A percentile compares a stretch with the other conserved stretches of the same genome.
phyloP scores from a whole-genome alignment of 2,797 vertebrate species.

The Darevskia mixta region DNA sequence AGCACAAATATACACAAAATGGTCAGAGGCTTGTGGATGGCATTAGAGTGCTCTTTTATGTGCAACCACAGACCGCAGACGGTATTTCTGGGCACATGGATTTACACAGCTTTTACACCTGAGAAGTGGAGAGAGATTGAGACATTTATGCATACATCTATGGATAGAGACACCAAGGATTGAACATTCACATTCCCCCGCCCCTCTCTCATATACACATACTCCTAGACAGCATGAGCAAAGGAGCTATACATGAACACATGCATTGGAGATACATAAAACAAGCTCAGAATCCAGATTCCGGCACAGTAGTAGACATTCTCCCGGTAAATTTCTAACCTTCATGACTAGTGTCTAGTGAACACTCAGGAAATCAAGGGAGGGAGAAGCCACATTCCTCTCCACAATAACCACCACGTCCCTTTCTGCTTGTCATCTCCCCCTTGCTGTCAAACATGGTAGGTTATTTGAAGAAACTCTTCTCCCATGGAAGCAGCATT shows the following conservation, averaged over 20 bases:
- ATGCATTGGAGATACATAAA: not conserved
- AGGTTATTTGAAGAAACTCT: constrained; percentile 6
- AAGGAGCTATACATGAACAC: not conserved
- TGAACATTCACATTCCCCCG: not conserved
- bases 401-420: not conserved
- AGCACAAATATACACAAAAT: not conserved
- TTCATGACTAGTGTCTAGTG: not conserved
- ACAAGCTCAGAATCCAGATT: not conserved
- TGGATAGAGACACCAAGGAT: not conserved
- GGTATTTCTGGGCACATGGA: not conserved
- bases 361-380: not conserved
- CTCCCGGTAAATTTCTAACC: not conserved
- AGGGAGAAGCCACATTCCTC: not conserved
- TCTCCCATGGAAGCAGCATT: not conserved
- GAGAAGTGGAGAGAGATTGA: not conserved
- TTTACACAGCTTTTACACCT: not conserved
- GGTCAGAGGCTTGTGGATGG: not conserved
- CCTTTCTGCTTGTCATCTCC: not conserved
- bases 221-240: not conserved
- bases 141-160: not conserved
- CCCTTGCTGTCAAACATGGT: not conserved
- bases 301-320: not conserved
- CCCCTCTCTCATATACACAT: not conserved
- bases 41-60: not conserved
- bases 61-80: not conserved